Base-by-base conservation (phyloP, 2,113 vertebrate genomes). In the Eublepharis macularius region DNA sequence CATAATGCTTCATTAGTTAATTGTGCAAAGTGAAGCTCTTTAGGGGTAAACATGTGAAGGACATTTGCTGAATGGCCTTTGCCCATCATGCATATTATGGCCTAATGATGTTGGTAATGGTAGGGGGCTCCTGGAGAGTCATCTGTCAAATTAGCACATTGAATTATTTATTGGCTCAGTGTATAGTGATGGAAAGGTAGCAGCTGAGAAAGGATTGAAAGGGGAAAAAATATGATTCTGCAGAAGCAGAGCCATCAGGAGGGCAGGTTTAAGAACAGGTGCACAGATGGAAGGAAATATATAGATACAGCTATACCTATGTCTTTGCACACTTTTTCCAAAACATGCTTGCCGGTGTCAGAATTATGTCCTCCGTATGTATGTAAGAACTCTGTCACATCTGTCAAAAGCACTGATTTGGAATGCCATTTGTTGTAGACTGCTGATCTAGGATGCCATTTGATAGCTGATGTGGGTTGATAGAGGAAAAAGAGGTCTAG, bases 81-180 rank as follows among this genome's bases (percentile, higher is more conserved):
- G 95, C 95, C 94, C 94, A 89, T 96, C 96, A 95, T 91, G 91
- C 94, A 94, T 94, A 96, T 96, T 96, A 97, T 94, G 94, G 96
- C 93, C 95, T 97, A 97, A 97, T 97, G 96, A 96, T 94, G 95
- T 96, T 93, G 88, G 94, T 96, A 97, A 97, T 97, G 96, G 96
- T 90, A 94, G 95, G 94, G 94, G 95, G 94, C 94, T 96, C 96
- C 96, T 88, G 95, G 96, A 96, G 95, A 96, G 95, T 97, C 96
- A 96, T 97, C 95, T 97, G 97, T 97, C 97, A 97, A 97, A 97
- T 97, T 97, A 97, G 95, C 96, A 96, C 96, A 93, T 95, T 97
- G 96, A 97, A 97, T 97, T 97, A 97, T 97, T 97, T 97, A 97
- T 97, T 95, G 94, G 95, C 89, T 96, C 89, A 83, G 93, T 95